Conservation (phyloP, 2,888 invertebrate species). For the Oscheius sp. region DNA sequence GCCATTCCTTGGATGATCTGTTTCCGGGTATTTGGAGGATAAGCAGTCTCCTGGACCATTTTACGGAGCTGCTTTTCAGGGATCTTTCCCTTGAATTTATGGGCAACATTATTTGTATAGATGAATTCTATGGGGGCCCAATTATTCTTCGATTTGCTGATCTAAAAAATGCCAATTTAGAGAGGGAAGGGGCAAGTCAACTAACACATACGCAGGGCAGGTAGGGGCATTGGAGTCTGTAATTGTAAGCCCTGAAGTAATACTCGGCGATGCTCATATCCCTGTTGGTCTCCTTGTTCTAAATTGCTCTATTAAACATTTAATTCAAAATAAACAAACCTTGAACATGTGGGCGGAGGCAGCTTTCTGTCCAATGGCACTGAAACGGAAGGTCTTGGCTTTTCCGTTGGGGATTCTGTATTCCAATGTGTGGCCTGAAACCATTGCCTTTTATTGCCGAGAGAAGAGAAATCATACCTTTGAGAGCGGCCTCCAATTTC, state of each 20-base stretch:
- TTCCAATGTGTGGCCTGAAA: slow-evolving; percentile 11
- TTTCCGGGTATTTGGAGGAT: neutral
- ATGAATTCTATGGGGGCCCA: slow-evolving; percentile 28
- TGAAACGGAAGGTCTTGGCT: slow-evolving; percentile 11
- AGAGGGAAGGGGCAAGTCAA: neutral
- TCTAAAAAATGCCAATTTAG: neutral
- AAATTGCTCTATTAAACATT: neutral
- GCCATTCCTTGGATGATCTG: slow-evolving; percentile 21
- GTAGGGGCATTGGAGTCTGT: neutral
- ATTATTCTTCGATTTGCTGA: slow-evolving; percentile 23
- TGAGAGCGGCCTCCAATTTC: slow-evolving; percentile 8
- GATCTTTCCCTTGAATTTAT: slow-evolving; percentile 24
- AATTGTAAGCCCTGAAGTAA: neutral
- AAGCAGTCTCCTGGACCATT: slow-evolving; percentile 29
- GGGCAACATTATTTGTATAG: neutral
- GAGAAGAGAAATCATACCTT: too few species aligned
- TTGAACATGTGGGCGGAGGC: neutral
- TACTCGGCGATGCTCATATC: slow-evolving; percentile 13
- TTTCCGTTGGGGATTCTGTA: neutral
- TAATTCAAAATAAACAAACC: neutral
- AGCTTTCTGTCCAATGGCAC: neutral
- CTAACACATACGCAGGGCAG: slow-evolving; percentile 21
- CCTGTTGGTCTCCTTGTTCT: neutral
- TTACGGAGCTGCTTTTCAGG: slow-evolving; percentile 11
- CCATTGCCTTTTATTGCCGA: too few species aligned